phyloP scores from a whole-genome alignment of 2,113 vertebrate species.

The Epinephelus moara region DNA sequence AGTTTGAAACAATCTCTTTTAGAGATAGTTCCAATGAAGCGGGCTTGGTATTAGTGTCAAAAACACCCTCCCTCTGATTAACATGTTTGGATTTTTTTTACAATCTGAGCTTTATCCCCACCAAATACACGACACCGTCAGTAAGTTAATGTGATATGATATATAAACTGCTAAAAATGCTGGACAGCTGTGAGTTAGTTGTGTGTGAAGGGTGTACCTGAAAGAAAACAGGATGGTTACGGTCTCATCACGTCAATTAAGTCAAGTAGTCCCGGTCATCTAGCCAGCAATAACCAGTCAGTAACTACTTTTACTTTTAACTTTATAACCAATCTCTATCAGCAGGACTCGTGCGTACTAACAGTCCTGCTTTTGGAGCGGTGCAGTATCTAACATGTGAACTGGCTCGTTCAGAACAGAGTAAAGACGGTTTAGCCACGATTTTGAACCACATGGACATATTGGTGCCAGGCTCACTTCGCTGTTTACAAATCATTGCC shows the following conservation, averaged over 20 bases:
- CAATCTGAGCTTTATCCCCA: background rate
- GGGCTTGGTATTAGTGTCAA: background rate
- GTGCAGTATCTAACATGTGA: background rate
- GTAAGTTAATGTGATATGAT: background rate
- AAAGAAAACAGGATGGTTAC: background rate
- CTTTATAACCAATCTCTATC: background rate
- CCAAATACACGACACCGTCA: background rate
- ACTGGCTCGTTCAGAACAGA: constrained; percentile 14
- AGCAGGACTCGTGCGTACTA: background rate
- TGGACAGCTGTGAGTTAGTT: background rate
- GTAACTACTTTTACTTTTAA: background rate
- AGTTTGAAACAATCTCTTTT: constrained; percentile 6
- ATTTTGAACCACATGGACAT: background rate
- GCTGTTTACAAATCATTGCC: constrained; percentile 23
- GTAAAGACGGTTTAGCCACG: background rate
- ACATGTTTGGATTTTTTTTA: background rate
- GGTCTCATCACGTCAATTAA: background rate
- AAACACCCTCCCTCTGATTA: constrained; percentile 9
- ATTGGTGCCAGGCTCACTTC: background rate
- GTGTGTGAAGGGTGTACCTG: background rate
- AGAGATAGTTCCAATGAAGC: background rate
- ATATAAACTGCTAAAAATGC: background rate
- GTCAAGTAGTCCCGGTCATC: constrained; percentile 16
- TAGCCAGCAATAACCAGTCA: constrained; percentile 1
- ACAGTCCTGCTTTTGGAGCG: background rate